Base-by-base conservation (phyloP, 2,113 vertebrate species). In the Sinocyclocheilus rhinocerous region DNA sequence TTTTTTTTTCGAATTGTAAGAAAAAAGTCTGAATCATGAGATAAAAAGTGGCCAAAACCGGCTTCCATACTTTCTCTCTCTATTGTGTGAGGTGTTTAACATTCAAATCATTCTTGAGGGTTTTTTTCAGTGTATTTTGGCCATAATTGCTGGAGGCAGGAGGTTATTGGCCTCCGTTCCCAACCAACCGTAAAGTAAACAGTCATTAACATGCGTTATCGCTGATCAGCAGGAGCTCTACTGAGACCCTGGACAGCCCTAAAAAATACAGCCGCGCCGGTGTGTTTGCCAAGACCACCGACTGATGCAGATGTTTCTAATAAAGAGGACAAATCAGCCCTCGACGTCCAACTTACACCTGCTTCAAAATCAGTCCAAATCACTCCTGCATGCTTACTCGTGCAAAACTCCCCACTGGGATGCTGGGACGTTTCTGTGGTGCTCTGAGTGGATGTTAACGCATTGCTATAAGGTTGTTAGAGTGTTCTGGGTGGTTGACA, bases 201-300 rank as follows among this genome's bases (percentile, higher is more conserved):
- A 92, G 42, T 90, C 90, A 91, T 94, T 92, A 92, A 91, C 90
- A 90, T 88, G 78, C 91, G 89, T 89, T 92, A 83, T 81, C 81
- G 89, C 90, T 91, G 89, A 92, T 90, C 79, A 88, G 86, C 67
- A 69, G 48, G 87, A 85, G 84, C 65, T 79, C 29, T 73, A 16
- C 83, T 24, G 50, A 67, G 67, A 26, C 33, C 29, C 57, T 33
- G 26, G 45, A 26, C 50, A 57, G 50, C 20, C 69, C 50, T 82
- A 73, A 83, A 73, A 81, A 75, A 48, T 36, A 83, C 24, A 88
- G 61, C 81, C 86, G 70, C 63, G 61, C 36, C 12, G 11, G 76
- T 84, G 48, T 36, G 18, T 33, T 26, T 69, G 65, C 65, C 26
- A 36, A 36, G 67, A 70, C 67, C 67, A 70, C 67, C 29, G 15